These are phyloP conservation scores for Porites evermanni DNA, from an alignment of 92 coral and sea anemone species.

Conservation along the genomic window DNA sequence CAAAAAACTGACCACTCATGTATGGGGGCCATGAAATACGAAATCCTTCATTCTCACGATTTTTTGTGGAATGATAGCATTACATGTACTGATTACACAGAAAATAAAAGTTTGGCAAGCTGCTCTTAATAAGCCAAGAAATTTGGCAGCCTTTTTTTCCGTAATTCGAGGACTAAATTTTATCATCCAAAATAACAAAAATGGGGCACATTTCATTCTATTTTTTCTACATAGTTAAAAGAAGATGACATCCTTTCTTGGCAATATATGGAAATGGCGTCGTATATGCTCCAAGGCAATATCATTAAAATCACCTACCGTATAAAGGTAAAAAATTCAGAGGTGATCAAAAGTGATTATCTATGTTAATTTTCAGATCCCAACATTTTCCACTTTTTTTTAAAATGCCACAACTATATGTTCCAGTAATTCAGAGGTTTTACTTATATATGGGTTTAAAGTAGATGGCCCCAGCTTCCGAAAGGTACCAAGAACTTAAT, in stretches of 20 bases:
- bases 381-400: background rate
- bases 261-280: too few relatives aligned
- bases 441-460: too few relatives aligned
- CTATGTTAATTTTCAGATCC: background rate
- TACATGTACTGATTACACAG: constrained; percentile 11
- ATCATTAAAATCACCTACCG: background rate
- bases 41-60: too few relatives aligned
- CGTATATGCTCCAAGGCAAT: background rate
- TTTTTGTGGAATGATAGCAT: constrained; percentile 23
- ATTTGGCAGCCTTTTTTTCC: background rate
- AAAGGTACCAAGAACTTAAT: background rate
- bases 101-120: too few relatives aligned
- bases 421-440: constrained; percentile 17
- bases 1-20: background rate
- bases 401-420: constrained; percentile 22
- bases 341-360: background rate
- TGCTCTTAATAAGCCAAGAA: too few relatives aligned
- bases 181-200: constrained; percentile 33
- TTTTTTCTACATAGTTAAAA: too few relatives aligned
- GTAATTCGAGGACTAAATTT: constrained; percentile 33
- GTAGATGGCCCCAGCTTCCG: constrained; percentile 23
- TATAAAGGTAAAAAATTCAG: too few relatives aligned
- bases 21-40: constrained; percentile 27
- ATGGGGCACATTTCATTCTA: background rate
- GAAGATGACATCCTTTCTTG: too few relatives aligned